Evolutionary conservation across 1,140 invertebrate species (phyloP).

Genomic region (Apis mellifera): Amel_HAv3.1 CM009944.2:8075001-8075500

Average conservation of each 20-base stretch:
- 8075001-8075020: background rate
- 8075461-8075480: no score
- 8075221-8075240: background rate
- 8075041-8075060: background rate
- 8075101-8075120: background rate
- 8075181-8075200: background rate
- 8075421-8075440: background rate
- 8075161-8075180: background rate
- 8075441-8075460: background rate
- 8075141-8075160: background rate
- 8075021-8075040: background rate
- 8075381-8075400: background rate
- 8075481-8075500: background rate
- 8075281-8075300: constrained; percentile 9
- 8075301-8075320: constrained; percentile 19
- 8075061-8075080: background rate
- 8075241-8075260: constrained; percentile 14
- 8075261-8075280: background rate
- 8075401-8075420: background rate
- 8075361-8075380: constrained; percentile 44
- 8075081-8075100: background rate
- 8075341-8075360: constrained; percentile 49
- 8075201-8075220: background rate
- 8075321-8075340: background rate
- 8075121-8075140: background rate